These are phyloP conservation scores for Peromyscus leucopus DNA, from an alignment of 2,113 vertebrate genomes.

Conservation along the genomic window DNA sequence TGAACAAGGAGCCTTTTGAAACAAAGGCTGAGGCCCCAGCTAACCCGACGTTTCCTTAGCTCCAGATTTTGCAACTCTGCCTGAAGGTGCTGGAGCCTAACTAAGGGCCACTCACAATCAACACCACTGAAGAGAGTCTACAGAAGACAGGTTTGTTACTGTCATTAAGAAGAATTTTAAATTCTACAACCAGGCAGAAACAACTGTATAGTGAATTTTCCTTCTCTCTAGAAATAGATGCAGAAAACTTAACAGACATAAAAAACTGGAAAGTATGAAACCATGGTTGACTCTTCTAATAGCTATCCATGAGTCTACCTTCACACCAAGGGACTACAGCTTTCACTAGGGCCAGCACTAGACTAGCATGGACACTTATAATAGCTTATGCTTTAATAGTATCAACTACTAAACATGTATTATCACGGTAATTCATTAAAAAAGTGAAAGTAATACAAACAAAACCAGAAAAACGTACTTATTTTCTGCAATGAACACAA, in stretches of 20 bases:
- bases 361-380: not conserved
- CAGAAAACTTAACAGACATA: not conserved
- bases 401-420: not conserved
- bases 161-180: slow-evolving; percentile 21
- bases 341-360: not conserved
- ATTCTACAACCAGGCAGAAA: slow-evolving; percentile 42
- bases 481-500: not conserved
- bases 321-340: not conserved
- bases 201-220: slow-evolving; percentile 11
- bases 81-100: not conserved
- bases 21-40: not conserved
- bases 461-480: slow-evolving; percentile 42
- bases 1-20: slow-evolving; percentile 3
- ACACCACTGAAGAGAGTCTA: not conserved
- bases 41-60: not conserved
- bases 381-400: not conserved
- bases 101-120: not conserved
- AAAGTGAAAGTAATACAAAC: slow-evolving; percentile 51
- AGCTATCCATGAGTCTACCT: not conserved
- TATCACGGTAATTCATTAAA: slow-evolving; percentile 16
- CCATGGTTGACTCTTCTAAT: not conserved
- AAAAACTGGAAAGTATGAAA: not conserved
- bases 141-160: not conserved
- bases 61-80: not conserved
- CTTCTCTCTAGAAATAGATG: slow-evolving; percentile 13